These are phyloP conservation scores for Anthopleura sola DNA, from an alignment of 64 coral and sea anemone species.

Conservation along the genomic window DNA sequence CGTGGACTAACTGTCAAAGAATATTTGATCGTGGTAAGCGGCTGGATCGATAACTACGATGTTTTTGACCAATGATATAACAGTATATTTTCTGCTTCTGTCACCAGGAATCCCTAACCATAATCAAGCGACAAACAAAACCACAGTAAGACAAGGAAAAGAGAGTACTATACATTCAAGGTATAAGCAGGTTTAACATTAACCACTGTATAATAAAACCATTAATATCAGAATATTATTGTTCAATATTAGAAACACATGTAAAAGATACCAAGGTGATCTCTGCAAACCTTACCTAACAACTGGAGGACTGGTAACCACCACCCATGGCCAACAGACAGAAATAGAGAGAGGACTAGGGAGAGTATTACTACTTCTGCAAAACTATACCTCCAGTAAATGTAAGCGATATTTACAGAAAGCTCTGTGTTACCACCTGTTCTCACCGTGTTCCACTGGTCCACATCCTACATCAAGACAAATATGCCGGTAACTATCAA, in stretches of 20 bases:
- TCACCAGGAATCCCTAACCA: background rate
- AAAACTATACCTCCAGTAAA: constrained; percentile 30
- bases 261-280: constrained; percentile 45
- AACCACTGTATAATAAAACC: no score
- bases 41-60: background rate
- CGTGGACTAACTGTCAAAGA: background rate
- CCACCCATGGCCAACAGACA: constrained; percentile 48
- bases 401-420: constrained; percentile 57
- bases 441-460: constrained; percentile 62
- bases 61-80: background rate
- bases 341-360: constrained; percentile 28
- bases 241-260: constrained; percentile 36
- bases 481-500: constrained; percentile 55
- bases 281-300: constrained; percentile 60
- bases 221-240: background rate
- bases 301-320: constrained; percentile 25
- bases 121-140: background rate
- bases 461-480: constrained; percentile 19
- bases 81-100: background rate
- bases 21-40: background rate
- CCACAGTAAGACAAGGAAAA: background rate
- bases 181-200: background rate
- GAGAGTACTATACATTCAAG: background rate
- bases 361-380: constrained; percentile 9
- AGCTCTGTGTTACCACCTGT: constrained; percentile 80